Evolutionary conservation across 2,888 invertebrate genomes (phyloP).

Genomic region (Caenorhabditis imperialis): DNA sequence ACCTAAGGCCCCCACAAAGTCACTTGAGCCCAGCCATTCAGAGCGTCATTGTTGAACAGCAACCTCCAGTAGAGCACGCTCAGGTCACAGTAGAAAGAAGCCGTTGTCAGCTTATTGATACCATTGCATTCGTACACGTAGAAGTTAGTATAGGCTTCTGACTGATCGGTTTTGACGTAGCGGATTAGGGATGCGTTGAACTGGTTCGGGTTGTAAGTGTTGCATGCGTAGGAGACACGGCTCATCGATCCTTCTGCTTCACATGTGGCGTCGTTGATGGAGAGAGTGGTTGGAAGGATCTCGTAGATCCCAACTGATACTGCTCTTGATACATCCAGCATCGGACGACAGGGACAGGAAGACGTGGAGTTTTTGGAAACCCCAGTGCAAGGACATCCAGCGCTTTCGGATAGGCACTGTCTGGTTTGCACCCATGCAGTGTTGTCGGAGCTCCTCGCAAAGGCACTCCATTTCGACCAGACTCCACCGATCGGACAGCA

Average conservation of each 20-base stretch:
- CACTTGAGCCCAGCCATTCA: conserved; percentile 7
- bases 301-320: background rate
- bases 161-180: too few relatives aligned
- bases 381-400: conserved; percentile 7
- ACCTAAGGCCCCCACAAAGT: too few relatives aligned
- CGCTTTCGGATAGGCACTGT: too few relatives aligned
- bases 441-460: too few relatives aligned
- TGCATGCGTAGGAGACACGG: background rate
- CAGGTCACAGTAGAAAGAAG: conserved; percentile 2
- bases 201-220: too few relatives aligned
- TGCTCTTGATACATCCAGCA: background rate
- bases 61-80: conserved; percentile 2
- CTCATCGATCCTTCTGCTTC: background rate
- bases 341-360: background rate
- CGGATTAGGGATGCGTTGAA: too few relatives aligned
- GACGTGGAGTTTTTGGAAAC: background rate
- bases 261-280: background rate
- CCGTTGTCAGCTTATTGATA: too few relatives aligned
- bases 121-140: background rate
- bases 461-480: background rate
- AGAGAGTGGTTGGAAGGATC: background rate
- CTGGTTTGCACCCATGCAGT: too few relatives aligned
- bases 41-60: background rate
- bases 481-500: conserved; percentile 17
- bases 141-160: too few relatives aligned